phyloP scores from a whole-genome alignment of 1,140 invertebrate species.

The Neodiprion pinetum region DNA sequence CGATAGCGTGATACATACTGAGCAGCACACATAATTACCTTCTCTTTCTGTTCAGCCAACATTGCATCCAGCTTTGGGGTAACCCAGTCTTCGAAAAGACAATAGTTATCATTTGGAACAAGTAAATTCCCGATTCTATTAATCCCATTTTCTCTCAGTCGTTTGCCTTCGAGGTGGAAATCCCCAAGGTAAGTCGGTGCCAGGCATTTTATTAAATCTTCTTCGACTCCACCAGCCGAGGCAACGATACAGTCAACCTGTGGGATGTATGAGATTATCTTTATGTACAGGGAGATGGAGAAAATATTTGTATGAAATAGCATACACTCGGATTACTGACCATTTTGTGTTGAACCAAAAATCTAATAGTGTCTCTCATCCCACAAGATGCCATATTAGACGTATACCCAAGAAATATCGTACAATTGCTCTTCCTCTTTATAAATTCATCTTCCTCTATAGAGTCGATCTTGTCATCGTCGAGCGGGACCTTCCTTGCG shows the following conservation, averaged over 20 bases:
- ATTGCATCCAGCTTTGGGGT: constrained; percentile 93
- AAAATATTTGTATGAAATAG: neutral
- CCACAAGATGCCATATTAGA: constrained; percentile 98
- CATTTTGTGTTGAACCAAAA: constrained; percentile 89
- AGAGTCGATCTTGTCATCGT: constrained; percentile 69
- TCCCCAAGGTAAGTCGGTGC: constrained; percentile 93
- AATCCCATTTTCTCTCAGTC: constrained; percentile 85
- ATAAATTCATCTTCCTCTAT: constrained; percentile 84
- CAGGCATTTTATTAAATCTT: constrained; percentile 99
- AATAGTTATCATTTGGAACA: constrained; percentile 99
- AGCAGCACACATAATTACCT: constrained; percentile 50
- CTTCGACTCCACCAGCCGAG: constrained; percentile 97
- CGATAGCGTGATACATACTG: no score
- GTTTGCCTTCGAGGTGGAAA: constrained; percentile 83
- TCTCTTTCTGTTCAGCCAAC: constrained; percentile 85
- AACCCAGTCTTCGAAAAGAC: constrained; percentile 97
- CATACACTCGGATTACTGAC: constrained; percentile 52
- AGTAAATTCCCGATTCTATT: constrained; percentile 98
- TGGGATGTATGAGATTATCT: neutral
- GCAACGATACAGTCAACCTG: constrained; percentile 96
- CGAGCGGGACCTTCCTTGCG: constrained; percentile 69
- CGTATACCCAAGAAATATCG: constrained; percentile 97
- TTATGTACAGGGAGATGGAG: neutral
- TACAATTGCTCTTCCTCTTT: constrained; percentile 81
- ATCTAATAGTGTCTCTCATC: constrained; percentile 88